Evolutionary conservation across 1,140 invertebrate genomes (phyloP).

Genomic region (Brachionus rotundiformis): DNA sequence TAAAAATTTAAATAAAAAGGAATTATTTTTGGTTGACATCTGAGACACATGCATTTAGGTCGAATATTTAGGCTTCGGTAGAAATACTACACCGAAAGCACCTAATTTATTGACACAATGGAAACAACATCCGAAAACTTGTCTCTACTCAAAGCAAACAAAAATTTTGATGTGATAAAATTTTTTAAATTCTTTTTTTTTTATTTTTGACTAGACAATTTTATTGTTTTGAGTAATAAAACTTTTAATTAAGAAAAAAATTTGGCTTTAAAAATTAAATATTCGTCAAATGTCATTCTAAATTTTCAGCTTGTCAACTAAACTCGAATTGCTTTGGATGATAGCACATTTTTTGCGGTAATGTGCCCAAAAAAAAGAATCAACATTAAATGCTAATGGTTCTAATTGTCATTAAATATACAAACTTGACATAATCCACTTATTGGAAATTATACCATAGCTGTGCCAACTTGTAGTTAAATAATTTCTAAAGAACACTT

Average conservation of each 20-base stretch:
- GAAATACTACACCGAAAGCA: neutral
- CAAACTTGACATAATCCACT: slow-evolving; percentile 18
- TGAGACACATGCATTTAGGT: neutral
- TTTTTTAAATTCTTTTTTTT: neutral
- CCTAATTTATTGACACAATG: neutral
- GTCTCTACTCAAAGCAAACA: neutral
- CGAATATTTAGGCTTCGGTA: neutral
- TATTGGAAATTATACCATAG: neutral
- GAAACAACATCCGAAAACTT: neutral
- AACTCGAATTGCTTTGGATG: neutral
- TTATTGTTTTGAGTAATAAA: slow-evolving; percentile 45
- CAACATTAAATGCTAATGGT: neutral
- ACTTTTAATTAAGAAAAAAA: slow-evolving; percentile 17
- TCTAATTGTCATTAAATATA: neutral
- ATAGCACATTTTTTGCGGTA: neutral
- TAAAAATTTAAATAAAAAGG: neutral
- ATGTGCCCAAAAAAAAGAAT: neutral
- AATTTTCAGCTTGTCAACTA: neutral
- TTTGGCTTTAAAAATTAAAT: neutral
- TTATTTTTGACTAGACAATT: slow-evolving; percentile 7
- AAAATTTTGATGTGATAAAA: neutral
- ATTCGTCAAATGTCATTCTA: neutral
- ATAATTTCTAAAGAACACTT: neutral
- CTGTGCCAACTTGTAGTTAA: neutral
- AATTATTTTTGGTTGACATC: slow-evolving; percentile 6